A percentile compares a stretch with the other conserved stretches of the same genome.
Evolutionary conservation across 2,888 invertebrate genomes (phyloP).

Genomic region (Xylophagus ater): DNA sequence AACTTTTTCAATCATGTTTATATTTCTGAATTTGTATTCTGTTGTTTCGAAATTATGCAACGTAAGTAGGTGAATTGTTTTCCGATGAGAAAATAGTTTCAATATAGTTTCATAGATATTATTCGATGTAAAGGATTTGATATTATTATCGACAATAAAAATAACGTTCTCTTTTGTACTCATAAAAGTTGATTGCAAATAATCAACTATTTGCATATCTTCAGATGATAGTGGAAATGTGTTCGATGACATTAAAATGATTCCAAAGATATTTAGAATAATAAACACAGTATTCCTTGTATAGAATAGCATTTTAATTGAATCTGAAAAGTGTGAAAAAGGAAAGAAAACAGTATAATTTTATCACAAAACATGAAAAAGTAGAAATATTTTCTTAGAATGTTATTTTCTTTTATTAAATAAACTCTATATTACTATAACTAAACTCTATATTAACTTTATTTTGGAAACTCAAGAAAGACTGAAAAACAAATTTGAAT

Average conservation of each 20-base stretch:
- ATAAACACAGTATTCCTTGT: no score
- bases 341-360: no score
- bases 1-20: constrained; percentile 7
- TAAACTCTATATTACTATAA: no score
- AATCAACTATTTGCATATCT: constrained; percentile 4
- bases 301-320: no score
- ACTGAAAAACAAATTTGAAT: no score
- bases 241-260: background rate
- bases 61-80: constrained; percentile 12
- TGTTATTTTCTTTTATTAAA: no score
- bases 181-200: constrained; percentile 13
- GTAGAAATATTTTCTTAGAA: no score
- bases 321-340: no score
- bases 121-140: background rate
- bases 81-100: constrained; percentile 9
- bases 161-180: constrained; percentile 12
- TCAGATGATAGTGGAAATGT: background rate
- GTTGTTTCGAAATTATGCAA: constrained; percentile 7
- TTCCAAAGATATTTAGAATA: no score
- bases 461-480: no score
- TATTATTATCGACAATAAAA: constrained; percentile 11
- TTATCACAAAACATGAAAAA: no score
- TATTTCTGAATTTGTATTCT: constrained; percentile 1
- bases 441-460: no score
- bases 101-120: constrained; percentile 4